Conservation (phyloP, 2,888 invertebrate genomes). For the Trissoscelio sp. region DNA sequence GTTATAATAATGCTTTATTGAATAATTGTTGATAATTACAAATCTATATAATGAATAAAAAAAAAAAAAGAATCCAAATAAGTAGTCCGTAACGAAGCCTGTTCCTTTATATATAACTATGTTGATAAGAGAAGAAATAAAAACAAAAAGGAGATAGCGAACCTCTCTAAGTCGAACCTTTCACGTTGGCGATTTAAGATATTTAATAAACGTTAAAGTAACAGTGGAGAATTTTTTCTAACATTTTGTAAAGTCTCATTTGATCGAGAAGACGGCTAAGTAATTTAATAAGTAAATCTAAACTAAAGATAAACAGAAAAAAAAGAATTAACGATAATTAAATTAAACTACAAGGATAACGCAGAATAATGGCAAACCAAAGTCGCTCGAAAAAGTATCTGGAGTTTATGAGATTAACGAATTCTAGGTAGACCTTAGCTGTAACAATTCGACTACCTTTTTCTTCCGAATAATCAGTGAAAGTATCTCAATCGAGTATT, state of each 20-base stretch:
- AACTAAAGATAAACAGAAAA: constrained; percentile 27
- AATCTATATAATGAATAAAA: too few relatives aligned
- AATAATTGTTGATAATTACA: too few relatives aligned
- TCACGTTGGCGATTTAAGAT: constrained; percentile 59
- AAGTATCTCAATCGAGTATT: constrained; percentile 70
- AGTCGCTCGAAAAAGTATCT: constrained; percentile 62
- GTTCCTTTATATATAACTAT: constrained; percentile 53
- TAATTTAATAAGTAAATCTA: constrained; percentile 50
- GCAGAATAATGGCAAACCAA: constrained; percentile 7
- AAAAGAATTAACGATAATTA: too few relatives aligned
- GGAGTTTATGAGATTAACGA: constrained; percentile 65
- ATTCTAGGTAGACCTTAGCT: constrained; percentile 66
- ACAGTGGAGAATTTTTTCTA: constrained; percentile 61
- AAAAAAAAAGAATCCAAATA: too few relatives aligned
- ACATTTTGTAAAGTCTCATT: constrained; percentile 67
- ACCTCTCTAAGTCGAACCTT: constrained; percentile 39
- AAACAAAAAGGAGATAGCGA: constrained; percentile 9
- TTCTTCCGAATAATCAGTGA: constrained; percentile 71
- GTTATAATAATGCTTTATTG: too few relatives aligned
- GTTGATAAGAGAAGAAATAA: constrained; percentile 30
- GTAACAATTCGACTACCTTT: constrained; percentile 67
- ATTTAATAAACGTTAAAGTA: constrained; percentile 61
- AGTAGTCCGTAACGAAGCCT: constrained; percentile 44
- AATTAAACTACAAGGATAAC: constrained; percentile 16
- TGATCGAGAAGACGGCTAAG: constrained; percentile 53